Evolutionary conservation across 2,888 invertebrate species (phyloP).

Genomic region (Geotrupes spiniger): DNA sequence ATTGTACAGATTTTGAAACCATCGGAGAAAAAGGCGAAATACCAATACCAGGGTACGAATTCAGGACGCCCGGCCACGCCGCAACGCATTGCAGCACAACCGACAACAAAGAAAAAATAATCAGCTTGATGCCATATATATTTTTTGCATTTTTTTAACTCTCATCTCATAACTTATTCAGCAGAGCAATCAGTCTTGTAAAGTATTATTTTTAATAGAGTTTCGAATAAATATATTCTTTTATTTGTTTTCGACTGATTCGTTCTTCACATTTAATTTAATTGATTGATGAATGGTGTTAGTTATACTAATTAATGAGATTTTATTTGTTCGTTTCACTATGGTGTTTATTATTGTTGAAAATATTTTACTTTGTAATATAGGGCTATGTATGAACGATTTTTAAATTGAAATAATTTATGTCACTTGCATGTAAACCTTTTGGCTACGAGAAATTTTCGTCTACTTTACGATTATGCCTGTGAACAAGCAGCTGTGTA

Average conservation of each 20-base stretch:
- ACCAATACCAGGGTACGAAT: slow-evolving; percentile 90
- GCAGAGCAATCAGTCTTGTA: slow-evolving; percentile 24
- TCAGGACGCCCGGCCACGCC: slow-evolving; percentile 84
- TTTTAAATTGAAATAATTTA: too few relatives aligned
- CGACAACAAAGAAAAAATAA: slow-evolving; percentile 68
- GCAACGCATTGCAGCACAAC: slow-evolving; percentile 62
- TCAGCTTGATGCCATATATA: slow-evolving; percentile 12
- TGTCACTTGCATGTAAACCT: too few relatives aligned
- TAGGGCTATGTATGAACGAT: too few relatives aligned
- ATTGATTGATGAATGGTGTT: too few relatives aligned
- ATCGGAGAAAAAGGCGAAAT: slow-evolving; percentile 99
- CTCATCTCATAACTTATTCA: slow-evolving; percentile 24
- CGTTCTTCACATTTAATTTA: background rate
- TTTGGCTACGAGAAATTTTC: too few relatives aligned
- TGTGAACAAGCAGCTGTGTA: too few relatives aligned
- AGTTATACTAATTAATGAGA: too few relatives aligned
- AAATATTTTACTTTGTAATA: too few relatives aligned
- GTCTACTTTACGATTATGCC: too few relatives aligned
- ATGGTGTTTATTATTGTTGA: too few relatives aligned
- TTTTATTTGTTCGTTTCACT: too few relatives aligned
- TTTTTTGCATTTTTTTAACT: slow-evolving; percentile 25
- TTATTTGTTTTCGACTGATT: background rate
- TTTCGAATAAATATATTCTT: slow-evolving; percentile 5
- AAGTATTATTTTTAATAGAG: slow-evolving; percentile 28
- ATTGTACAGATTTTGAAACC: slow-evolving; percentile 89